Evolutionary conservation across 1,140 invertebrate species (phyloP), one percentile per base, ranked within the genome.

Genomic region (Ganaspis sp.): DNA sequence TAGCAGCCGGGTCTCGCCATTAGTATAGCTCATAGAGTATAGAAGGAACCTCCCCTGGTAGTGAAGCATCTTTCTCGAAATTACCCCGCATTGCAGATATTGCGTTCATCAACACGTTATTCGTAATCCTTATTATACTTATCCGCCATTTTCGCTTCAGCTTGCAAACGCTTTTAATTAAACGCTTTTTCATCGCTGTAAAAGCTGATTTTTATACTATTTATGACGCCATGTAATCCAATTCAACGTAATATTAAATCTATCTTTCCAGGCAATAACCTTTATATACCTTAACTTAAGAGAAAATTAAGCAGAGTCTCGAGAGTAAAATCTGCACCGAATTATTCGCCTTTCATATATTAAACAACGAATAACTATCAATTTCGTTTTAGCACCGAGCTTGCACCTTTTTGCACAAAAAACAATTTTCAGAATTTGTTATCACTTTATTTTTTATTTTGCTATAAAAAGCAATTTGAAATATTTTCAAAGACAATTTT

Each of bases 11-110:
- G 58, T 64, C 58, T 64, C 23, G 58, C 58, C 12, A 64, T 64
- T 64, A 64, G 58, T 64, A 64, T 64, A 64, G 58, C 58, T 64
- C 58, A 64, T 64, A 26, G 58, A 64, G 58, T 34, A 64, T 64
- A 64, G 58, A 29, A 29, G 58, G 58, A 64, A 64, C 26, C 58
- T 64, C 26, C 6, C 58, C 58, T 12, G 58, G 58, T 64, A 64
- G 58, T 34, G 58, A 64, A 64, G 58, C 58, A 64, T 64, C 58
- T 64, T 64, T 64, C 58, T 64, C 58, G 58, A 29, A 64, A 64
- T 64, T 34, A 64, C 58, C 23, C 58, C 26, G 58, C 58, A 64
- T 64, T 64, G 58, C 58, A 64, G 58, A 64, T 64, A 64, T 64
- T 64, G 58, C 58, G 58, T 64, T 64, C 58, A 64, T 64, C 58